Conservation (phyloP, 2,113 vertebrate genomes). For the Alosa alosa region DNA sequence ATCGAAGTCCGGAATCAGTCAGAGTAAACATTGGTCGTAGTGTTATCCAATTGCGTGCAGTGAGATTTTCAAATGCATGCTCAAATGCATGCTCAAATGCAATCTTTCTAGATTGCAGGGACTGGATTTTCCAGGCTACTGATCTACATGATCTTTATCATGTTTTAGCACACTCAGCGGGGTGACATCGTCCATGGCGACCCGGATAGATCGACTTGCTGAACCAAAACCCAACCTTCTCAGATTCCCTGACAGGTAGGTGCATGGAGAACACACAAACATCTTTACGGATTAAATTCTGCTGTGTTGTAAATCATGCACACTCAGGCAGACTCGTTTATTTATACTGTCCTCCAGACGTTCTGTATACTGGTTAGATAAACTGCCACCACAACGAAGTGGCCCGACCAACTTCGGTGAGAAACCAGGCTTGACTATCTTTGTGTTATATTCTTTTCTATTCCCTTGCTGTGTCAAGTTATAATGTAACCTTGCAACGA, state of each 20-base stretch:
- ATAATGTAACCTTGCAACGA: neutral
- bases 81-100: no score
- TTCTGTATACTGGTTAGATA: slow-evolving; percentile 71
- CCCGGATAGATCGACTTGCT: slow-evolving; percentile 53
- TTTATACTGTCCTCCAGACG: slow-evolving; percentile 50
- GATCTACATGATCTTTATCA: no score
- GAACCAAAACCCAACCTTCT: slow-evolving; percentile 60
- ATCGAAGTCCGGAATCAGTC: no score
- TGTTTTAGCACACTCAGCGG: neutral
- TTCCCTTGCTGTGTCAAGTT: neutral
- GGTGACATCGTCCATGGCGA: slow-evolving; percentile 51
- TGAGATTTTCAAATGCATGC: no score
- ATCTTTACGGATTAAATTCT: neutral
- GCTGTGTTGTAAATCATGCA: neutral
- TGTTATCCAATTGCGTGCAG: no score
- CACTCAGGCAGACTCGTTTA: neutral
- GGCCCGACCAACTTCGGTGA: slow-evolving; percentile 50
- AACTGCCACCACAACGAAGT: slow-evolving; percentile 48
- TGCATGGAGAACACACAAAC: neutral
- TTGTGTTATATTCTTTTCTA: neutral
- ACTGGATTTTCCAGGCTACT: no score
- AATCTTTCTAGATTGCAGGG: no score
- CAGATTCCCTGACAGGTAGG: slow-evolving; percentile 59
- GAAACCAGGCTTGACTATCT: neutral
- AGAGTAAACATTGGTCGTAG: no score